Evolutionary conservation across 2,888 invertebrate genomes (phyloP).

Genomic region (Athalia cordata): DNA sequence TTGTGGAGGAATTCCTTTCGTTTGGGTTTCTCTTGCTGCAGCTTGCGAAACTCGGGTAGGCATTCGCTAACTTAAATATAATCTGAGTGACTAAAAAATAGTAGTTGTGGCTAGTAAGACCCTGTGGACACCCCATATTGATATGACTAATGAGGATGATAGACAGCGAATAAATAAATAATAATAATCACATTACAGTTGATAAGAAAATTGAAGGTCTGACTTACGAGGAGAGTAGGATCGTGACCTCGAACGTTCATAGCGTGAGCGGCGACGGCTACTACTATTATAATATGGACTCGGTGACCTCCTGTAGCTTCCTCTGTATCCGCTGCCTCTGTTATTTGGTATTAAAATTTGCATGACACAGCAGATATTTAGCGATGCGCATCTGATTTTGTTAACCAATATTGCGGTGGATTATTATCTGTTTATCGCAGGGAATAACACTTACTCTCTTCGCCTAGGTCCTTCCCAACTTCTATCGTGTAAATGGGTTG

Average conservation of each 20-base stretch:
- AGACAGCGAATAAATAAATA: slow-evolving; percentile 10
- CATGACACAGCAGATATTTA: slow-evolving; percentile 31
- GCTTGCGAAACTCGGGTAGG: background rate
- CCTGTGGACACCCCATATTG: slow-evolving; percentile 64
- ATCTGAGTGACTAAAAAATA: background rate
- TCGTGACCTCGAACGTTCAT: slow-evolving; percentile 84
- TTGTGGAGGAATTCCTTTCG: background rate
- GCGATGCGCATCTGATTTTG: background rate
- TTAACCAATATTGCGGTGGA: background rate
- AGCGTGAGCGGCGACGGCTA: slow-evolving; percentile 78
- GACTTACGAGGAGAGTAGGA: slow-evolving; percentile 89
- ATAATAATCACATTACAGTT: slow-evolving; percentile 25
- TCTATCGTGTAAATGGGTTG: slow-evolving; percentile 78
- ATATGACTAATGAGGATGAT: slow-evolving; percentile 41
- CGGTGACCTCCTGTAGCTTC: slow-evolving; percentile 79
- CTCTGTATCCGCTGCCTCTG: slow-evolving; percentile 75
- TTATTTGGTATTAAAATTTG: slow-evolving; percentile 28
- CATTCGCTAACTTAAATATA: slow-evolving; percentile 11
- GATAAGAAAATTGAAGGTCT: slow-evolving; percentile 38
- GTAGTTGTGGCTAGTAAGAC: slow-evolving; percentile 58
- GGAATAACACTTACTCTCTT: slow-evolving; percentile 77
- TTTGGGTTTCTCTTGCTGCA: background rate
- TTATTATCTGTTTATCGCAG: slow-evolving; percentile 24
- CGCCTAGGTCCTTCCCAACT: slow-evolving; percentile 67
- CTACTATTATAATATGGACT: slow-evolving; percentile 84